These are phyloP conservation scores for Spea multiplicata DNA, from an alignment of 2,113 vertebrate species.

Conservation along the genomic window DNA sequence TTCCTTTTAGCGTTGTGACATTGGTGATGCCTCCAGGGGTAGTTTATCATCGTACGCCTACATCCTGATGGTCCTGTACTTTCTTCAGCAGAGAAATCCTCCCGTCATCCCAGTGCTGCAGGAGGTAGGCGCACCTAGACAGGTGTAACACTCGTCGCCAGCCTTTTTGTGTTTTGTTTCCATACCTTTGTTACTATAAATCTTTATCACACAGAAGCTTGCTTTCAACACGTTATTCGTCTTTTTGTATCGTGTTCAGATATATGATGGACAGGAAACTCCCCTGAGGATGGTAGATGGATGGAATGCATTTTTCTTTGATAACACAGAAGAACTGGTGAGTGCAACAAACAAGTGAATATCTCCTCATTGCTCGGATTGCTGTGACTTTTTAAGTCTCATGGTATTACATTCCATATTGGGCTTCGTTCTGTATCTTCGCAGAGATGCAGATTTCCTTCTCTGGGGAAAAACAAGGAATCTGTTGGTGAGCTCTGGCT, in stretches of 20 bases:
- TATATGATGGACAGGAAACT: slow-evolving; percentile 84
- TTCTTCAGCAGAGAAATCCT: slow-evolving; percentile 92
- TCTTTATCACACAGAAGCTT: too few species aligned
- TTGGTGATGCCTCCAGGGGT: slow-evolving; percentile 94
- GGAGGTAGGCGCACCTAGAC: slow-evolving; percentile 72
- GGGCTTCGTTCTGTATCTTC: slow-evolving; percentile 7
- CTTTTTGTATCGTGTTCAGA: slow-evolving; percentile 62
- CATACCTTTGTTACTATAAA: too few species aligned
- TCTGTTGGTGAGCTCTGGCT: slow-evolving; percentile 94
- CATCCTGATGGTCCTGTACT: slow-evolving; percentile 98
- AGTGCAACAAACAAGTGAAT: slow-evolving; percentile 37
- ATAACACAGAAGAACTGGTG: slow-evolving; percentile 89
- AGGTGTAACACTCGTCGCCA: too few species aligned
- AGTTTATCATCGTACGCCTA: slow-evolving; percentile 98
- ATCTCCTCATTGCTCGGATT: too few species aligned
- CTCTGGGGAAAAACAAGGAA: slow-evolving; percentile 82
- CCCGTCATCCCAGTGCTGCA: slow-evolving; percentile 96
- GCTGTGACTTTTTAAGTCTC: too few species aligned
- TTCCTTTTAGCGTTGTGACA: slow-evolving; percentile 87
- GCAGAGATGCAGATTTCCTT: slow-evolving; percentile 78
- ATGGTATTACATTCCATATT: too few species aligned
- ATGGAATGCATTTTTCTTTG: slow-evolving; percentile 96
- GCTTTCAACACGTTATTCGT: neutral
- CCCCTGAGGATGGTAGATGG: slow-evolving; percentile 96
- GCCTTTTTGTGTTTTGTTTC: too few species aligned